phyloP scores from a whole-genome alignment of 2,113 vertebrate genomes.

The Candoia aspera region DNA sequence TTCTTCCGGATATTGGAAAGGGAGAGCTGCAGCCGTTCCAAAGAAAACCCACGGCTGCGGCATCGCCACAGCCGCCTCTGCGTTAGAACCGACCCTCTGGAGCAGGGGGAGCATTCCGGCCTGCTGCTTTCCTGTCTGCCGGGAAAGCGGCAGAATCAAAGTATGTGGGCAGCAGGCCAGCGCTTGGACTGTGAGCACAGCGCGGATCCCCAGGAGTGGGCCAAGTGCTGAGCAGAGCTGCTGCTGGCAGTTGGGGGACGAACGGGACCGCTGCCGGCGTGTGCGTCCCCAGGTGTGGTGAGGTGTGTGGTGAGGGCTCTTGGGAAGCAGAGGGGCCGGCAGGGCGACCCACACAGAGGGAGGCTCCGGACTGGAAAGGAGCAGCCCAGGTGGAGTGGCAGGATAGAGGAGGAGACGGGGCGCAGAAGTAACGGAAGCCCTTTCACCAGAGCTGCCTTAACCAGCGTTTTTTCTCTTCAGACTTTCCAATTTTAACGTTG shows the following conservation, averaged over 20 bases:
- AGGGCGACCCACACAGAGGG: fast-evolving
- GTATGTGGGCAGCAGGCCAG: background rate
- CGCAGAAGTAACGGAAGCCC: no score
- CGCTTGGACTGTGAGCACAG: no score
- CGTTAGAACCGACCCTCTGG: no score
- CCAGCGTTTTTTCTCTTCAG: background rate
- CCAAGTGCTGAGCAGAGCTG: background rate
- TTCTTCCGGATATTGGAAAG: background rate
- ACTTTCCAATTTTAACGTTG: background rate
- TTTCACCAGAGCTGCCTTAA: no score
- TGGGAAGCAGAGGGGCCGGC: background rate
- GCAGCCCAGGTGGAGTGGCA: background rate
- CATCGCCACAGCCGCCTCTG: no score
- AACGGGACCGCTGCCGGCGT: background rate
- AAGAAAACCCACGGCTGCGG: background rate
- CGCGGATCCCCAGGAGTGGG: background rate
- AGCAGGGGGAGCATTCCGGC: background rate
- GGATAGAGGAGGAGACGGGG: no score
- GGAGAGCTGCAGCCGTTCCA: no score
- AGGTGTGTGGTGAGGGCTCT: background rate
- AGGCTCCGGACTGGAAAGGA: background rate
- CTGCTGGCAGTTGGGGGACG: fast-evolving
- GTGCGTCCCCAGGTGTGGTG: fast-evolving
- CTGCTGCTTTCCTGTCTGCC: background rate
- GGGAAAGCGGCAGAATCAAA: background rate